Evolutionary conservation across 2,888 invertebrate genomes (phyloP).

Genomic region (Calameuta idolon): DNA sequence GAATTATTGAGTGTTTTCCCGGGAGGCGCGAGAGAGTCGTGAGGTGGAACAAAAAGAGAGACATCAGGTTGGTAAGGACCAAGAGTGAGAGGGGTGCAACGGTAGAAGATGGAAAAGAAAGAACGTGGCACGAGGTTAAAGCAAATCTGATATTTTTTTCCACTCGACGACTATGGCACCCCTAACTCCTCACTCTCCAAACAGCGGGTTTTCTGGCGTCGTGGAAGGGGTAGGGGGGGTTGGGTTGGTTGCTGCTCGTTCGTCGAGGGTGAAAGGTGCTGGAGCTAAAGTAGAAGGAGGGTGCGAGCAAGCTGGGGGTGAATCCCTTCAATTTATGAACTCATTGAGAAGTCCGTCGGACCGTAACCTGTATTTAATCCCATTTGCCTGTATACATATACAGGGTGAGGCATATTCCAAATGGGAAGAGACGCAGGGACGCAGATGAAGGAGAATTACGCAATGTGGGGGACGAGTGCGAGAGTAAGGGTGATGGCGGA

Average conservation of each 20-base stretch:
- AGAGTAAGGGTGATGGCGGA: too few relatives aligned
- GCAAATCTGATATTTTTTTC: slow-evolving; percentile 48
- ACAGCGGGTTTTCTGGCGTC: slow-evolving; percentile 3
- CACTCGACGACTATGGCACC: slow-evolving; percentile 23
- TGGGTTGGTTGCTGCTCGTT: neutral
- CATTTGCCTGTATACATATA: slow-evolving; percentile 10
- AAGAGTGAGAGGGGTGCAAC: neutral
- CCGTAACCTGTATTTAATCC: slow-evolving; percentile 29
- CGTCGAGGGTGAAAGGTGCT: too few relatives aligned
- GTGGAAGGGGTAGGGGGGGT: neutral
- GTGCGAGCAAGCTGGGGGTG: slow-evolving; percentile 17
- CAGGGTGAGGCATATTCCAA: neutral
- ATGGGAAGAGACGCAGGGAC: slow-evolving; percentile 7
- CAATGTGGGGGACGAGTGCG: neutral
- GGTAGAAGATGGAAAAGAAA: slow-evolving; percentile 10
- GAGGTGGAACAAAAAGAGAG: too few relatives aligned
- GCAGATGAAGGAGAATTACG: slow-evolving; percentile 1
- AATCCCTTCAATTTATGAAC: slow-evolving; percentile 52
- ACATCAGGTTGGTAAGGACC: too few relatives aligned
- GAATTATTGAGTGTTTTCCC: too few relatives aligned
- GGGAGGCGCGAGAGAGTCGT: too few relatives aligned
- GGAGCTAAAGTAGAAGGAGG: neutral
- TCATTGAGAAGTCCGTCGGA: slow-evolving; percentile 52
- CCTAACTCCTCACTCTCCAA: neutral
- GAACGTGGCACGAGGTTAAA: slow-evolving; percentile 33